Evolutionary conservation across 2,113 vertebrate species (phyloP).

Genomic region (Phaethornis superciliosus): DNA sequence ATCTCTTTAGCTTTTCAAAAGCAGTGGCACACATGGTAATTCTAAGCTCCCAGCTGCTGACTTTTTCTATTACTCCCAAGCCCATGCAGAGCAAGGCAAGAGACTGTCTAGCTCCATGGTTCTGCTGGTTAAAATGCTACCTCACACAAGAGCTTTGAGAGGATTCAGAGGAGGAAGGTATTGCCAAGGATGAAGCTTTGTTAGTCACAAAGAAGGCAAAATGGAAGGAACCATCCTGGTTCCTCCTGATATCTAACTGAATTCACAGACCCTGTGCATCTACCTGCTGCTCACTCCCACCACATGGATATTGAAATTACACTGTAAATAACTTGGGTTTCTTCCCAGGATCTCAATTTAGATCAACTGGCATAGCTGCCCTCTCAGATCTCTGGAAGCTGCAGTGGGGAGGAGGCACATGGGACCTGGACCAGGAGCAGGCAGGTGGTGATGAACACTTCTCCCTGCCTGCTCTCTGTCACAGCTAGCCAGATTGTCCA

Average conservation of each 20-base stretch:
- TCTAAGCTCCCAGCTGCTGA: constrained; percentile 28
- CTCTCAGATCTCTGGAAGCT: neutral
- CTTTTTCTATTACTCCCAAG: constrained; percentile 25
- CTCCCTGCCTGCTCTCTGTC: accelerated
- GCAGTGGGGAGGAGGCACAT: neutral
- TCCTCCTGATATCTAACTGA: neutral
- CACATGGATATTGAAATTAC: neutral
- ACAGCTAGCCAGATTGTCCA: neutral
- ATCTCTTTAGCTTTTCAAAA: constrained; percentile 40
- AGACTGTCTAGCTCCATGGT: neutral
- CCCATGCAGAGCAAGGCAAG: constrained; percentile 33
- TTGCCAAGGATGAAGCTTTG: neutral
- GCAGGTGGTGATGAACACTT: neutral
- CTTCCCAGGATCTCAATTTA: neutral
- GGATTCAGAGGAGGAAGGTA: neutral
- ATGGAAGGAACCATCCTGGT: neutral
- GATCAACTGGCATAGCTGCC: neutral
- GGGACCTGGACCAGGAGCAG: neutral
- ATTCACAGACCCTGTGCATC: neutral
- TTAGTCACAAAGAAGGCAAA: neutral
- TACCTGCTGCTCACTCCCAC: accelerated
- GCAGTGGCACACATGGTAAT: neutral
- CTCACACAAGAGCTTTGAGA: neutral
- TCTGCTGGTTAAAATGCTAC: neutral
- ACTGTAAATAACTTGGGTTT: neutral